Base-by-base conservation (phyloP, 2,888 invertebrate species). In the Eretmocerus hayati region DNA sequence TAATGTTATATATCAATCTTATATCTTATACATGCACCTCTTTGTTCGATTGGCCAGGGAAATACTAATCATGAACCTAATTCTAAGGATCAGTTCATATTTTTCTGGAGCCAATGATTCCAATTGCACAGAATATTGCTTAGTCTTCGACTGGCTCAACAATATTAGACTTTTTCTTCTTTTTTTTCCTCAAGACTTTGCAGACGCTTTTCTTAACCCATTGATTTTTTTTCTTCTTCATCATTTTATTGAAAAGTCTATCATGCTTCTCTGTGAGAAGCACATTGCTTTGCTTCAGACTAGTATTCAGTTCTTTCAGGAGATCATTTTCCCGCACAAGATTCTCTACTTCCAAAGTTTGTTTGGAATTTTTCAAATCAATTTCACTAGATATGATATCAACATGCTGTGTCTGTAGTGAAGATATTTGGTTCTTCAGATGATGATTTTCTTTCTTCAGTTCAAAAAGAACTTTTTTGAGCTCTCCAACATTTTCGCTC, bases 91-190 rank as follows among this genome's bases (percentile, higher is more conserved):
- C n/a, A n/a, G n/a, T n/a, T n/a, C n/a, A n/a, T n/a, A n/a, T n/a
- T n/a, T n/a, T n/a, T n/a, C n/a, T n/a, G n/a, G n/a, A n/a, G n/a
- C n/a, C n/a, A n/a, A n/a, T n/a, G n/a, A n/a, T 30, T 13, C 8
- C 13, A 13, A 33, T 33, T 33, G 33, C 33, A 33, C 33, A 33
- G 15, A 33, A 33, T 33, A n/a, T 5, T 13, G 5, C 9, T 35
- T 33, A 50, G 43, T 48, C 50, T 41, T 53, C 50, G 9, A 36
- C n/a, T 21, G 54, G 48, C 33, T 54, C 51, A 13, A 54, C 35
- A 5, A 19, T 19, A 23, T 54, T 51, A 9, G 46, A 48, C 22
- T 44, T 19, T 26, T 23, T 41, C 36, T 32, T 52, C 36, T 48
- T 49, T 32, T 33, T 52, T 42, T 31, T 53, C 19, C 48, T 54